phyloP scores from a whole-genome alignment of 2,113 vertebrate species.

The Actinemys pallida region DNA sequence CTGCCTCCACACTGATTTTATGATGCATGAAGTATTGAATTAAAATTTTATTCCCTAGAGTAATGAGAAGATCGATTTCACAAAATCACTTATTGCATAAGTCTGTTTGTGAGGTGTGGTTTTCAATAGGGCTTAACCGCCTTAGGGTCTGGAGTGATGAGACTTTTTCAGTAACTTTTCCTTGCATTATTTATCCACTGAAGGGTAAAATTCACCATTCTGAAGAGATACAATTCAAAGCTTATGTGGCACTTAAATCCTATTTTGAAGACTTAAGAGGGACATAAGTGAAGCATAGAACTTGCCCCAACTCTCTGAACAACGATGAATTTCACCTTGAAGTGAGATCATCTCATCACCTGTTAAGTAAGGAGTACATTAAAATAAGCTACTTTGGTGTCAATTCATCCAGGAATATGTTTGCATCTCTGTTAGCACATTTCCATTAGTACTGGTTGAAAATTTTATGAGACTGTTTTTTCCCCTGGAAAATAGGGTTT shows the following conservation, averaged over 20 bases:
- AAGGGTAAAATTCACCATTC: not conserved
- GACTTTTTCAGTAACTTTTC: constrained; percentile 7
- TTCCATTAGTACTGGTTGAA: no score
- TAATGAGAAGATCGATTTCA: not conserved
- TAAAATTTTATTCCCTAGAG: not conserved
- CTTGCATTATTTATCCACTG: constrained; percentile 17
- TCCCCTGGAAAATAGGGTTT: no score
- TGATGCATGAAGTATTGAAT: not conserved
- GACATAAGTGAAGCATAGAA: not conserved
- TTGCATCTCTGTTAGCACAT: no score
- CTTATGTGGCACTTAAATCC: not conserved
- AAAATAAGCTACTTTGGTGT: not conserved
- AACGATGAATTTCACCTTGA: not conserved
- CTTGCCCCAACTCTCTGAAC: not conserved
- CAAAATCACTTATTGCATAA: not conserved
- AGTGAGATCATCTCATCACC: not conserved
- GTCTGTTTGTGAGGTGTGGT: not conserved
- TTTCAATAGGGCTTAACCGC: not conserved
- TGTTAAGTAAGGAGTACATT: not conserved
- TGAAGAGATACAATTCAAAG: not conserved
- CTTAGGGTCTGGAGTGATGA: not conserved
- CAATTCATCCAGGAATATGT: no score
- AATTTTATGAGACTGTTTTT: no score
- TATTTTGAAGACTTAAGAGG: not conserved
- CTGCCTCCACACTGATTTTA: not conserved